Conservation (phyloP, 64 coral and sea anemone genomes). For the Pocillopora verrucosa region DNA sequence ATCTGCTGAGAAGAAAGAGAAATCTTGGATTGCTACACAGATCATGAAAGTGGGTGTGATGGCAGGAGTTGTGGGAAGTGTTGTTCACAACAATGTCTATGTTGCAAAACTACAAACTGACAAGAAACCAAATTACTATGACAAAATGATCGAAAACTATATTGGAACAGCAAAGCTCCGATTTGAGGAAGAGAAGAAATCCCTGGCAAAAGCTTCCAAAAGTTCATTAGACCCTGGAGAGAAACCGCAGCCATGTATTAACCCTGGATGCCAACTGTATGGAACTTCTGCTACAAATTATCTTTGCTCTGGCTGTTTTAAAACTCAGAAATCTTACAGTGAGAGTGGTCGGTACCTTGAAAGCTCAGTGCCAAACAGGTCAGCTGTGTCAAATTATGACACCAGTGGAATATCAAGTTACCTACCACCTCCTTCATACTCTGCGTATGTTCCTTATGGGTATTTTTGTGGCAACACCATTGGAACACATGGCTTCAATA, state of each 20-base stretch:
- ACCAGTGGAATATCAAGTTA: slow-evolving; percentile 2
- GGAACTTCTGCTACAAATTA: slow-evolving; percentile 87
- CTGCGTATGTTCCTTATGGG: slow-evolving; percentile 25
- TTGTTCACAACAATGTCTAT: slow-evolving; percentile 46
- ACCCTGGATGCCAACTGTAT: slow-evolving; percentile 76
- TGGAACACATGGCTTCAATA: background rate
- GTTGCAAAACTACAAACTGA: slow-evolving; percentile 71
- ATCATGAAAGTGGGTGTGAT: slow-evolving; percentile 67
- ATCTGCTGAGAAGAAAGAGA: slow-evolving; percentile 56
- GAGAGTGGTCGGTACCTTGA: slow-evolving; percentile 36
- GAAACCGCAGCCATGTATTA: slow-evolving; percentile 69
- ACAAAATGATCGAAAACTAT: slow-evolving; percentile 88
- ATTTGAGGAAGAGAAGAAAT: slow-evolving; percentile 87
- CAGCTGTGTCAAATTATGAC: background rate
- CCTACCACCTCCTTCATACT: slow-evolving; percentile 32
- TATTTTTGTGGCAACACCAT: background rate
- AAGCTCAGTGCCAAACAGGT: background rate
- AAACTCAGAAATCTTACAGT: slow-evolving; percentile 79
- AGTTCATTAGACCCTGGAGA: background rate
- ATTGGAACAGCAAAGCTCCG: slow-evolving; percentile 73
- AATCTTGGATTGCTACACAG: slow-evolving; percentile 75
- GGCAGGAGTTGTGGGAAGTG: slow-evolving; percentile 53
- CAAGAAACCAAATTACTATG: slow-evolving; percentile 87
- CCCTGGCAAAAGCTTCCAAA: slow-evolving; percentile 20
- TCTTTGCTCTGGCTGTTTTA: slow-evolving; percentile 82